Base-by-base conservation (phyloP, 2,888 invertebrate species). In the Heliconius hortense region DNA sequence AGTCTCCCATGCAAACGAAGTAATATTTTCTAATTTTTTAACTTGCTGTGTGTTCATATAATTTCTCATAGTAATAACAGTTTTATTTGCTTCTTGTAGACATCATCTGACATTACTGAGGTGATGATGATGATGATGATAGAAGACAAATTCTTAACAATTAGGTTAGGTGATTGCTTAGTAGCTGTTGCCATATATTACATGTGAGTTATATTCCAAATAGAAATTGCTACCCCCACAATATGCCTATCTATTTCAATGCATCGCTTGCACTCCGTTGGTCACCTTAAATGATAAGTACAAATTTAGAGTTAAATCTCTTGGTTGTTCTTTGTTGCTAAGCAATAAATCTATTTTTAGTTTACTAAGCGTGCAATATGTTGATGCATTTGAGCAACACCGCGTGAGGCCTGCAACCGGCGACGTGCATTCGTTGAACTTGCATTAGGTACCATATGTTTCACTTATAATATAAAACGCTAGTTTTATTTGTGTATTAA, bases 221-320 rank as follows among this genome's bases (percentile, higher is more conserved):
- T 71, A 71, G 60, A 31, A 53, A 31, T 62, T n/a, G 69, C 66
- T 74, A 70, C 73, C 74, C 73, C 74, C 63, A 62, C 75, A 72
- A 76, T 74, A 74, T 63, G 74, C 72, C 56, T 70, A 72, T 67
- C 76, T 79, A 79, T 79, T 79, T 79, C 63, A 70, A 68, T 59
- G 69, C 70, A 64, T 21, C 63, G 76, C 64, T 26, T 79, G 74
- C 72, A 72, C 60, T 56, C 53, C 73, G 60, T 74, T 67, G 77
- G 73, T 74, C 56, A 43, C 79, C 77, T 59, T 76, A 78, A 73
- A 79, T 75, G 79, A 77, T 43, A 71, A 72, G 74, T 67, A 69
- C 74, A 60, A 56, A 76, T 76, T 73, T 78, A 79, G 73, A 79
- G 77, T 60, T 77, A 73, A 72, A 75, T 77, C 74, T 66, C 76